Evolutionary conservation across 2,888 invertebrate species (phyloP).

Genomic region (Alviniconcha strummeri): DNA sequence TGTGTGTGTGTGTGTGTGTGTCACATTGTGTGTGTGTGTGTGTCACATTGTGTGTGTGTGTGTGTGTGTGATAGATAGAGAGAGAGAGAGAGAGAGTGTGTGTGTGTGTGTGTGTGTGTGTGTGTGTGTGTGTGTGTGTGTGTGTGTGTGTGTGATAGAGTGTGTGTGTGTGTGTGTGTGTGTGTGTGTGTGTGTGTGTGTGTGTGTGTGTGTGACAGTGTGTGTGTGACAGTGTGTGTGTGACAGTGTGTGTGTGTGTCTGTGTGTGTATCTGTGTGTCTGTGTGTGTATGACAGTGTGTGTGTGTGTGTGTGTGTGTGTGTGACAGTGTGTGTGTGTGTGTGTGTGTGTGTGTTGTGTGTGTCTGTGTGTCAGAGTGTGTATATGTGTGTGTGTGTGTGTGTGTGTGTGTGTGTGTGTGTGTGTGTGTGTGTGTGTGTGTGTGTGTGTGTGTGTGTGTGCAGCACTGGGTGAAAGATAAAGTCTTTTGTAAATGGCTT

Average conservation of each 20-base stretch:
- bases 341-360: not conserved
- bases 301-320: too few relatives aligned
- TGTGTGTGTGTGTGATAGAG: not conserved
- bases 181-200: not conserved
- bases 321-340: not conserved
- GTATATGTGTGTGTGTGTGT: not conserved
- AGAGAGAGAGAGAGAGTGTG: too few relatives aligned
- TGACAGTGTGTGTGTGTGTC: not conserved
- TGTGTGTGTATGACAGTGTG: too few relatives aligned
- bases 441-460: too few relatives aligned
- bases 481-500: not conserved
- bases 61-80: too few relatives aligned
- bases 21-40: not conserved
- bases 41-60: not conserved
- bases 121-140: too few relatives aligned
- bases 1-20: not conserved
- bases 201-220: not conserved
- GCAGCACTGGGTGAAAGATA: not conserved
- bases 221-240: not conserved
- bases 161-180: not conserved
- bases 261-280: not conserved
- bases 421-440: too few relatives aligned
- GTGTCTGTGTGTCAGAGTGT: not conserved
- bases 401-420: not conserved
- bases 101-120: too few relatives aligned